Conservation (phyloP, 2,888 invertebrate species). For the Cetonia aurata region DNA sequence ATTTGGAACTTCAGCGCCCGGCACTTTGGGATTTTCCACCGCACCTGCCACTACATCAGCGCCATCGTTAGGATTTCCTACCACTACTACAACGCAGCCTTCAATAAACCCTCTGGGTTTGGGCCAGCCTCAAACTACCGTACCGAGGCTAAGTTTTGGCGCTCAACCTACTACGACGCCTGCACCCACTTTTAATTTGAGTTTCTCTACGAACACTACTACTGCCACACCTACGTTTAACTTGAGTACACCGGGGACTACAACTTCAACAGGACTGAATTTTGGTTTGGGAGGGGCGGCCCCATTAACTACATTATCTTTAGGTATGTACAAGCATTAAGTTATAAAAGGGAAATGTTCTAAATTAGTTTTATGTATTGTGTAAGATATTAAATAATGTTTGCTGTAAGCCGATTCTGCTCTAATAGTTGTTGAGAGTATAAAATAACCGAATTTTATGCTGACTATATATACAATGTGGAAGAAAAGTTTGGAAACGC, state of each 20-base stretch:
- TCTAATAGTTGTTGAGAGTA: too few relatives aligned
- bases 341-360: too few relatives aligned
- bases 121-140: conserved; percentile 32
- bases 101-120: conserved; percentile 16
- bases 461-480: too few relatives aligned
- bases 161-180: conserved; percentile 35
- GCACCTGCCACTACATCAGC: conserved; percentile 35
- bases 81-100: conserved; percentile 45
- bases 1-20: conserved; percentile 42
- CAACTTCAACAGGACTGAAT: conserved; percentile 46
- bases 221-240: conserved; percentile 52
- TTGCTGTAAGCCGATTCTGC: background rate
- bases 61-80: conserved; percentile 44
- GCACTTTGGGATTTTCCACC: conserved; percentile 7
- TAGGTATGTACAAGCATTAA: conserved; percentile 35
- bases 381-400: too few relatives aligned
- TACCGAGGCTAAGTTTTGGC: conserved; percentile 11
- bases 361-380: background rate
- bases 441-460: too few relatives aligned
- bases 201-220: conserved; percentile 53
- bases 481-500: too few relatives aligned
- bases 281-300: conserved; percentile 47
- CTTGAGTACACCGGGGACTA: conserved; percentile 57
- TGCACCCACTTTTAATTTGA: conserved; percentile 54
- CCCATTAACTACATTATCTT: conserved; percentile 47